Percentiles rank a stretch among this genome's conserved stretches.
These are phyloP conservation scores for Athene noctua DNA, from an alignment of 2,113 vertebrate species.

Conservation along the genomic window DNA sequence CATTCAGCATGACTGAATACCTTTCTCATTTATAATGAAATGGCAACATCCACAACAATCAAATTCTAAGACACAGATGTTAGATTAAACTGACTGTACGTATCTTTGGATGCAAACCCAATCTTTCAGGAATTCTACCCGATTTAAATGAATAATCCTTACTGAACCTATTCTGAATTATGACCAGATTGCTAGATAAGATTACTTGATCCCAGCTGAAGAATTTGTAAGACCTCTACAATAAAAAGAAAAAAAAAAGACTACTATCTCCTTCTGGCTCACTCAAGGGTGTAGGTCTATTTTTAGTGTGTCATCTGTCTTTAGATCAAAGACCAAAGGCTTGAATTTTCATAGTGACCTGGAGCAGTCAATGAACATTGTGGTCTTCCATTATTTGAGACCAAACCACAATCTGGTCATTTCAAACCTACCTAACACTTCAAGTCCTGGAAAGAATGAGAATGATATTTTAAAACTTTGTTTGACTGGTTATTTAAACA, in stretches of 20 bases:
- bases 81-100: conserved; percentile 67
- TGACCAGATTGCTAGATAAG: not conserved
- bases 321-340: conserved; percentile 7
- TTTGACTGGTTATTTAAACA: not conserved
- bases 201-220: conserved; percentile 11
- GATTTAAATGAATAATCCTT: conserved; percentile 31
- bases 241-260: not conserved
- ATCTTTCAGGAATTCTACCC: conserved; percentile 53
- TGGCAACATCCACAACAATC: conserved; percentile 56
- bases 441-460: not conserved
- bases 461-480: not conserved
- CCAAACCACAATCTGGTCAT: not conserved
- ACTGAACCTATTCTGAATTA: conserved; percentile 46
- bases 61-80: conserved; percentile 62
- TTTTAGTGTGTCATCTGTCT: not conserved
- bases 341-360: conserved; percentile 41
- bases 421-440: conserved; percentile 29
- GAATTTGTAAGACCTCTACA: not conserved
- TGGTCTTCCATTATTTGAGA: not conserved
- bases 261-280: not conserved
- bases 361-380: conserved; percentile 31
- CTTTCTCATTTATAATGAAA: conserved; percentile 65
- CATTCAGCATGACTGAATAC: conserved; percentile 69
- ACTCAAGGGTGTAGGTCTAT: not conserved
- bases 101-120: conserved; percentile 49